Conservation (phyloP, 2,888 invertebrate species). For the Hydrotaea diabolus region DNA sequence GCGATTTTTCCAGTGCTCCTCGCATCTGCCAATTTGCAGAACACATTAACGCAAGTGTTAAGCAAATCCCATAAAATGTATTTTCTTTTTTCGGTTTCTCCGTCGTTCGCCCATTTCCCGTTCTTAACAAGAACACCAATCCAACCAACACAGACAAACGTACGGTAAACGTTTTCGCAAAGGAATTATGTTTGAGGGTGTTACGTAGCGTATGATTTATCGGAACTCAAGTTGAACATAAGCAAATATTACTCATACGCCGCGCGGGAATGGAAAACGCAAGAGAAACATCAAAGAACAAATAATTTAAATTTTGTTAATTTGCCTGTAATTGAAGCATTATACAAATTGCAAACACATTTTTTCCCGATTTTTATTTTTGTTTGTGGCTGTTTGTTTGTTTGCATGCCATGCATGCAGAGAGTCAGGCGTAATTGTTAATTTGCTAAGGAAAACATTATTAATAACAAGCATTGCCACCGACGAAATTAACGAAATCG, state of each 20-base stretch:
- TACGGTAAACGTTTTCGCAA: too few species aligned
- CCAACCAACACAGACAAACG: neutral
- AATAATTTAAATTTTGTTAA: neutral
- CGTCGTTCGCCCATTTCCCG: neutral
- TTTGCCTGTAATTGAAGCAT: neutral
- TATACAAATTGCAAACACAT: conserved; percentile 10
- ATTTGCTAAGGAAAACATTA: neutral
- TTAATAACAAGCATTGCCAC: neutral
- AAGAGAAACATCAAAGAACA: neutral
- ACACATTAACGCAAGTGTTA: too few species aligned
- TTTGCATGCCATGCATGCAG: neutral
- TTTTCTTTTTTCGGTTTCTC: too few species aligned
- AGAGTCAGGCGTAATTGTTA: neutral
- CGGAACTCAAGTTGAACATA: neutral
- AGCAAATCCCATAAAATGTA: too few species aligned
- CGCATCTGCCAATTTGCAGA: too few species aligned
- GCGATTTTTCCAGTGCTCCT: too few species aligned
- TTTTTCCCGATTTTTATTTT: too few species aligned
- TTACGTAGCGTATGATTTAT: neutral
- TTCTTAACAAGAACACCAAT: too few species aligned
- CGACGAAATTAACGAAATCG: neutral
- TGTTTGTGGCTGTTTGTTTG: neutral
- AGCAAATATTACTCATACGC: neutral
- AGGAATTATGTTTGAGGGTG: neutral
- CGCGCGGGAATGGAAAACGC: neutral